These are phyloP conservation scores for Alectoris magna DNA, from an alignment of 2,797 vertebrate species.

Conservation along the genomic window DNA sequence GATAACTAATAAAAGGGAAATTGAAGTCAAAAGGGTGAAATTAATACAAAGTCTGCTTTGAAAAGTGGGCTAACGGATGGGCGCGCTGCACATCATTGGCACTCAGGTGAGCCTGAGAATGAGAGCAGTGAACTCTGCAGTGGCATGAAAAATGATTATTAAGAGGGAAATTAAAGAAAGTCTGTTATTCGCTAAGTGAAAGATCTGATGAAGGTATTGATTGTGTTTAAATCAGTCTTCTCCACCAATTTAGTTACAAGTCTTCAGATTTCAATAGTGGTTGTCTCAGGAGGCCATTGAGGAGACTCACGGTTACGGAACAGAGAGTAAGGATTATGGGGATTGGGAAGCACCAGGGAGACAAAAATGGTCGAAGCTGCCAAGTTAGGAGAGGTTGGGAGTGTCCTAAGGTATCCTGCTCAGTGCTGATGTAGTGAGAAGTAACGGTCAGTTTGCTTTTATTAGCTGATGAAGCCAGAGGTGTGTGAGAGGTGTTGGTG, in stretches of 20 bases:
- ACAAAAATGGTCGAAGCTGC: neutral
- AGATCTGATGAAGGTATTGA: slow-evolving; percentile 18
- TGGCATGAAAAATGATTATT: neutral
- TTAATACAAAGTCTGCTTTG: neutral
- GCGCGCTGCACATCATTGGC: neutral
- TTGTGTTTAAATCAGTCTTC: slow-evolving; percentile 9
- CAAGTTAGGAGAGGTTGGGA: neutral
- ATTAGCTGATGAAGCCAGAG: neutral
- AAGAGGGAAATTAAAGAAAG: neutral
- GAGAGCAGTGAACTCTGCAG: neutral
- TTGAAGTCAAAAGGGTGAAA: neutral
- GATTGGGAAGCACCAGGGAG: neutral
- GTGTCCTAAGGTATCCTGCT: neutral
- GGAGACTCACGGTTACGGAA: neutral
- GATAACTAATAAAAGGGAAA: neutral
- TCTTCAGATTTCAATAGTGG: neutral
- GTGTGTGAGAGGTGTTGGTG: neutral
- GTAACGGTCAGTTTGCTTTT: neutral
- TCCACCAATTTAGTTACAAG: neutral
- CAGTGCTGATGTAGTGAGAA: neutral
- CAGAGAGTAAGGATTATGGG: neutral
- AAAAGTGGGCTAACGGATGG: neutral
- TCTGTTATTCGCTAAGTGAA: neutral
- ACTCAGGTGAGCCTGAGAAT: neutral
- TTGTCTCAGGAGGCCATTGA: neutral